These are phyloP conservation scores for Argopecten irradians DNA, from an alignment of 1,140 invertebrate genomes.

Conservation along the genomic window DNA sequence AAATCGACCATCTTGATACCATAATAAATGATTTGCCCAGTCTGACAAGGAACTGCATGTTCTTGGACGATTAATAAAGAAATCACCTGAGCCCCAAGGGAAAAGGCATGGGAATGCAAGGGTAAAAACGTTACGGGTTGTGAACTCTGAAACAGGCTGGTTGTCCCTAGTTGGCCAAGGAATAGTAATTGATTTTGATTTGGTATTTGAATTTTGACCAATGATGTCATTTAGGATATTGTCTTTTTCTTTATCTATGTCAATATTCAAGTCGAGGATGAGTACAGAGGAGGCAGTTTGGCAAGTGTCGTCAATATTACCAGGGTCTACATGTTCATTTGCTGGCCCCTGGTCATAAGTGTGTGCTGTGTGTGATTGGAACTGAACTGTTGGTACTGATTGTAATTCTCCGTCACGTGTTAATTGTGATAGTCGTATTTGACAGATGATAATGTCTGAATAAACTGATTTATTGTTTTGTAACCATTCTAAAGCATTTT, in stretches of 20 bases:
- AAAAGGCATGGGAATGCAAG: conserved; percentile 35
- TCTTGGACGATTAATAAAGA: conserved; percentile 32
- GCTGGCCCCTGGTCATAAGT: conserved; percentile 34
- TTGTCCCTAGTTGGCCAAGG: conserved; percentile 36
- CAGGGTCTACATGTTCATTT: background rate
- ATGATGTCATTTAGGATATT: conserved; percentile 26
- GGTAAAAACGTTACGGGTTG: conserved; percentile 30
- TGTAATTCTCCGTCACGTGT: conserved; percentile 35
- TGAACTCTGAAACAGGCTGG: conserved; percentile 32
- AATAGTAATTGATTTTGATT: background rate
- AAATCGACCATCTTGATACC: conserved; percentile 51
- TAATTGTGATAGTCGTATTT: conserved; percentile 33
- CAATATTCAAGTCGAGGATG: background rate
- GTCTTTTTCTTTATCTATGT: conserved; percentile 3
- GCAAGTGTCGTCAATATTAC: background rate
- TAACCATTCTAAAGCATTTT: conserved; percentile 28
- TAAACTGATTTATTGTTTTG: conserved; percentile 44
- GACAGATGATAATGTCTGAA: conserved; percentile 33
- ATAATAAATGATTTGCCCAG: conserved; percentile 46
- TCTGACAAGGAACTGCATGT: conserved; percentile 37
- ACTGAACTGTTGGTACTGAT: background rate
- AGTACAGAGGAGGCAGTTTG: conserved; percentile 30
- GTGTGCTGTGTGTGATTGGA: background rate
- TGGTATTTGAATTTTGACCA: background rate
- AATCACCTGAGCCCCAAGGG: conserved; percentile 34